A percentile compares a stretch with the other conserved stretches of the same genome.
phyloP scores from a whole-genome alignment of 1,140 invertebrate genomes.

The Zaprionus inermis region DNA sequence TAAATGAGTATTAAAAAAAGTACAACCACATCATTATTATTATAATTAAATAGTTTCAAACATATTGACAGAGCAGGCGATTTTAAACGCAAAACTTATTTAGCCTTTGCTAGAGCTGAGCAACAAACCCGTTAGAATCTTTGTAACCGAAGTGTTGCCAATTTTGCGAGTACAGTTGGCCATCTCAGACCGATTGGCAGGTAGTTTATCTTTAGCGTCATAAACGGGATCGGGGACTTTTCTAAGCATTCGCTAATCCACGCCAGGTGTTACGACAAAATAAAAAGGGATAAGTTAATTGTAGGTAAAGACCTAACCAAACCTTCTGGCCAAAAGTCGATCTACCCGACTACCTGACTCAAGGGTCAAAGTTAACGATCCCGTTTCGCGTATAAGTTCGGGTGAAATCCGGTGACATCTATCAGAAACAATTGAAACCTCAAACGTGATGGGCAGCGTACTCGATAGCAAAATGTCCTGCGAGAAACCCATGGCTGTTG shows the following conservation, averaged over 20 bases:
- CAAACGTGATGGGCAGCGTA: slow-evolving; percentile 54
- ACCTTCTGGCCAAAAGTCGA: not conserved
- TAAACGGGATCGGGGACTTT: not conserved
- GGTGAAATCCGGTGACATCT: slow-evolving; percentile 36
- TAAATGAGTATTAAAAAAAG: not conserved
- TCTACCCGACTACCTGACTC: not conserved
- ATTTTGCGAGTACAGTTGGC: not conserved
- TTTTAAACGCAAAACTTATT: not conserved
- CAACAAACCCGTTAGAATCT: not conserved
- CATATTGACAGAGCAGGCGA: slow-evolving; percentile 13
- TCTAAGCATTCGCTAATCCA: slow-evolving; percentile 42
- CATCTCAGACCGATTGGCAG: not conserved
- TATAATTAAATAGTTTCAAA: not conserved
- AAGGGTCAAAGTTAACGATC: not conserved
- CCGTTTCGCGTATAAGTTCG: slow-evolving; percentile 45
- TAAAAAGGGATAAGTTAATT: slow-evolving; percentile 13
- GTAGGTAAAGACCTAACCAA: not conserved
- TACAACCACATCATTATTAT: not conserved
- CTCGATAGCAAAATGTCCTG: slow-evolving; percentile 43
- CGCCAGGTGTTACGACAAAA: slow-evolving; percentile 38
- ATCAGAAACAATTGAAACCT: slow-evolving; percentile 52
- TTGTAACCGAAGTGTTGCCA: not conserved
- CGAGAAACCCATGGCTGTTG: slow-evolving; percentile 34
- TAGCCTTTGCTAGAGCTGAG: not conserved
- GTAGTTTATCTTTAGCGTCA: not conserved